These are phyloP conservation scores for Plebejus melissa DNA, from an alignment of 2,888 invertebrate species.

Conservation along the genomic window DNA sequence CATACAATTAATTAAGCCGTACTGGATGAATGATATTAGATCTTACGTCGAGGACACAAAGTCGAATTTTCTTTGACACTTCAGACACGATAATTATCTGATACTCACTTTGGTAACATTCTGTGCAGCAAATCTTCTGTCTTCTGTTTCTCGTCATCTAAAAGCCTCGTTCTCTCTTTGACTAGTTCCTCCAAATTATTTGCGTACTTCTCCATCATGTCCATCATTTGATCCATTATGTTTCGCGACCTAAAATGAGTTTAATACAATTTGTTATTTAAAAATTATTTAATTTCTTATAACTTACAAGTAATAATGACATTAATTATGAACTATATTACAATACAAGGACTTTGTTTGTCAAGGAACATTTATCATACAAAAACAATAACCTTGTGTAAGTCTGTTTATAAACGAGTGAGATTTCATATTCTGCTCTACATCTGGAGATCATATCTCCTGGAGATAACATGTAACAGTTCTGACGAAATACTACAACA, in stretches of 20 bases:
- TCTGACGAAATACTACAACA: not conserved
- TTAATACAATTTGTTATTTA: not conserved
- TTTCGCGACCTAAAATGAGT: constrained; percentile 83
- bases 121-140: constrained; percentile 94
- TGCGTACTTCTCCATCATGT: constrained; percentile 98
- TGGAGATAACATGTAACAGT: not conserved
- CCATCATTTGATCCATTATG: constrained; percentile 98
- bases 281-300: not conserved
- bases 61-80: constrained; percentile 25
- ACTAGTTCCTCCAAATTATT: constrained; percentile 97
- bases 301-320: too few species aligned
- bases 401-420: not conserved
- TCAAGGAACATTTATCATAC: not conserved
- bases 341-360: not conserved
- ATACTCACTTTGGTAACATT: constrained; percentile 93
- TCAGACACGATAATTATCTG: constrained; percentile 30
- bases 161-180: constrained; percentile 91
- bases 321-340: too few species aligned
- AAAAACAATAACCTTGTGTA: not conserved
- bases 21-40: constrained; percentile 40
- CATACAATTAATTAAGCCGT: constrained; percentile 47
- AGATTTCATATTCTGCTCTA: not conserved
- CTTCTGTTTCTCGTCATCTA: constrained; percentile 95
- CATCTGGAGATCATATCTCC: not conserved
- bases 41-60: constrained; percentile 41